phyloP scores from a whole-genome alignment of 2,113 vertebrate genomes.

The Noturus placidus region DNA sequence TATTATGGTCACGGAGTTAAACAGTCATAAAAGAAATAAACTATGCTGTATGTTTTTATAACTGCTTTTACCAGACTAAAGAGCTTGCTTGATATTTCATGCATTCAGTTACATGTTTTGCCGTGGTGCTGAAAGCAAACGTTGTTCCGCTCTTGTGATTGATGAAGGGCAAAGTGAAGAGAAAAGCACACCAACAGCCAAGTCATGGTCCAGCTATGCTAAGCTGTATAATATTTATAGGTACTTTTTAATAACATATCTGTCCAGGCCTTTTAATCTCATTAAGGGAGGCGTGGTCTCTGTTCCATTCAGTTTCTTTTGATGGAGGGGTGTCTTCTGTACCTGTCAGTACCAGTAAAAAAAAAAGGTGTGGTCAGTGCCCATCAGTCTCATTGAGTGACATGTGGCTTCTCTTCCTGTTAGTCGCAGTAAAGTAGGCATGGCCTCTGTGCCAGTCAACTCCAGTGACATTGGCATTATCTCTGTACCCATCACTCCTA shows the following conservation, averaged over 20 bases:
- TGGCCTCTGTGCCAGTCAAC: too few relatives aligned
- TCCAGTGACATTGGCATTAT: too few relatives aligned
- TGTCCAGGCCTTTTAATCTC: too few relatives aligned
- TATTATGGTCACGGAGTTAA: not conserved
- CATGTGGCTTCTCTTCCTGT: not conserved
- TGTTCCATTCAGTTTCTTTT: not conserved
- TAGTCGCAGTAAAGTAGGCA: not conserved
- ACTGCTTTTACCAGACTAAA: not conserved
- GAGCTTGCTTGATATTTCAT: not conserved
- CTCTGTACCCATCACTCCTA: too few relatives aligned
- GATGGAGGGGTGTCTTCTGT: not conserved
- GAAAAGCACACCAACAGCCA: not conserved
- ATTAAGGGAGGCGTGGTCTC: not conserved
- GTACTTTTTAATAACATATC: not conserved
- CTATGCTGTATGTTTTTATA: not conserved
- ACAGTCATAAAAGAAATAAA: not conserved
- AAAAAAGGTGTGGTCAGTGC: not conserved
- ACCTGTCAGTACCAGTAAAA: too few relatives aligned
- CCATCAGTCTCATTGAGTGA: not conserved
- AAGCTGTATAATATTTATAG: not conserved
- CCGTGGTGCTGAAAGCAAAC: not conserved
- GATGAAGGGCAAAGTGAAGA: slow-evolving; percentile 9
- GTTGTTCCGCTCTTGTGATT: not conserved
- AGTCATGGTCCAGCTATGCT: not conserved
- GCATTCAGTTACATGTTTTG: not conserved